phyloP scores from a whole-genome alignment of 2,888 invertebrate genomes.

The Phrixothrix hirtus region DNA sequence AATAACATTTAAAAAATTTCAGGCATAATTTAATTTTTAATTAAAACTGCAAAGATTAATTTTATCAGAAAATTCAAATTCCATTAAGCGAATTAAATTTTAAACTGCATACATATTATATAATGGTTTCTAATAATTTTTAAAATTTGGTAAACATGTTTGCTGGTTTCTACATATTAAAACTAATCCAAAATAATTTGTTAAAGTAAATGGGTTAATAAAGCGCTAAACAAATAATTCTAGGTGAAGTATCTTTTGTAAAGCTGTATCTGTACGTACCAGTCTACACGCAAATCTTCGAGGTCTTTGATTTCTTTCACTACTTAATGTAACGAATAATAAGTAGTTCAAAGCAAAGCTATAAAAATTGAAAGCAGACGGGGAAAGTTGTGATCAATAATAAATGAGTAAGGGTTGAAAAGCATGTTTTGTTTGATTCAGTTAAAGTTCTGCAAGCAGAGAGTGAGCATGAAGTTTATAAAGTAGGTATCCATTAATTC shows the following conservation, averaged over 20 bases:
- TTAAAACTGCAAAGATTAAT: too few species aligned
- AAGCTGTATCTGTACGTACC: slow-evolving; percentile 8
- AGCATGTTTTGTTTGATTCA: slow-evolving; percentile 45
- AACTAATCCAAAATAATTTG: too few species aligned
- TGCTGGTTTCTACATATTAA: too few species aligned
- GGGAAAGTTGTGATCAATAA: slow-evolving; percentile 55
- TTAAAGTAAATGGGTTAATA: too few species aligned
- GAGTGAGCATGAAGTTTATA: slow-evolving; percentile 35
- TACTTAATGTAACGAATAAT: slow-evolving; percentile 14
- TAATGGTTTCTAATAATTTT: too few species aligned
- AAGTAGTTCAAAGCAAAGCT: slow-evolving; percentile 26
- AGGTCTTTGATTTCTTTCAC: slow-evolving; percentile 8
- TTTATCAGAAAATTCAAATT: too few species aligned
- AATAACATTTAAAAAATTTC: too few species aligned
- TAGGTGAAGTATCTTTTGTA: background rate
- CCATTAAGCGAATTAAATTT: too few species aligned
- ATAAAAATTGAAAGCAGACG: slow-evolving; percentile 45
- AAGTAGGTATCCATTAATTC: background rate
- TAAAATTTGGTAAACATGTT: too few species aligned
- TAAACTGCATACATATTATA: too few species aligned
- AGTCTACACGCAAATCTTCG: slow-evolving; percentile 7
- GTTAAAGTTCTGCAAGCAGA: slow-evolving; percentile 49
- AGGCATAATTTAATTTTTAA: too few species aligned
- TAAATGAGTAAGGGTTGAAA: slow-evolving; percentile 48
- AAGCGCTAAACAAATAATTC: background rate